These are phyloP conservation scores for Sebastes steindachneri DNA, from an alignment of 2,797 vertebrate genomes.

Conservation along the genomic window DNA sequence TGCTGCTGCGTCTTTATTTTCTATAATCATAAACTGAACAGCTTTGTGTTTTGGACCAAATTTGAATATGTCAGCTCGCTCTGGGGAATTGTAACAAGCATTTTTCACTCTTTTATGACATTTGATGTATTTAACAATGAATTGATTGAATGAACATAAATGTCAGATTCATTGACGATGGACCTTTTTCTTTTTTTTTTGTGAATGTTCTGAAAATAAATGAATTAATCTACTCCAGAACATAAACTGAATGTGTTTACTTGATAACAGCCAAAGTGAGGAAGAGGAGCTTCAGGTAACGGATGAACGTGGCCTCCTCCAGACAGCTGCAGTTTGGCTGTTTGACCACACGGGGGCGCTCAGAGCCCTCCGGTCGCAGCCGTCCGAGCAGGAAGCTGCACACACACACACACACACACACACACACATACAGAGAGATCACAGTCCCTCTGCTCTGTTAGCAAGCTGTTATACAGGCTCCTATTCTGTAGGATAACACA, in stretches of 20 bases:
- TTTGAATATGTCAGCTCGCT: not conserved
- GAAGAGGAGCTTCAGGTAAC: rapidly evolving
- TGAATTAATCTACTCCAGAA: not conserved
- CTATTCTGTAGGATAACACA: not conserved
- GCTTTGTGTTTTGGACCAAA: not conserved
- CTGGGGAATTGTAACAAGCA: not conserved
- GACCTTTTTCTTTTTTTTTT: not conserved
- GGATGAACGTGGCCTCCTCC: not conserved
- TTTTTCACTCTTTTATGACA: not conserved
- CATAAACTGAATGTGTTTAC: not conserved
- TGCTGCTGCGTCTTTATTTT: not conserved
- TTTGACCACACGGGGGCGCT: constrained; percentile 29
- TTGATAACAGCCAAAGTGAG: rapidly evolving
- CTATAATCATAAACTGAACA: not conserved
- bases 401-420: not conserved
- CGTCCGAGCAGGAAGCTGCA: rapidly evolving
- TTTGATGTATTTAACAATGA: not conserved
- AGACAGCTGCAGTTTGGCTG: not conserved
- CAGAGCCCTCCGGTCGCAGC: not conserved
- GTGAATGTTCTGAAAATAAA: not conserved
- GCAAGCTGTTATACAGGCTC: not conserved
- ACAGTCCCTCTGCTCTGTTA: too few relatives aligned
- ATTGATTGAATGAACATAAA: not conserved
- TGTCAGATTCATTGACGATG: not conserved
- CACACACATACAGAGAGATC: too few relatives aligned